Evolutionary conservation across 2,888 invertebrate species (phyloP), one percentile per base, ranked within the genome.

Genomic region (Platycheirus albimanus): DNA sequence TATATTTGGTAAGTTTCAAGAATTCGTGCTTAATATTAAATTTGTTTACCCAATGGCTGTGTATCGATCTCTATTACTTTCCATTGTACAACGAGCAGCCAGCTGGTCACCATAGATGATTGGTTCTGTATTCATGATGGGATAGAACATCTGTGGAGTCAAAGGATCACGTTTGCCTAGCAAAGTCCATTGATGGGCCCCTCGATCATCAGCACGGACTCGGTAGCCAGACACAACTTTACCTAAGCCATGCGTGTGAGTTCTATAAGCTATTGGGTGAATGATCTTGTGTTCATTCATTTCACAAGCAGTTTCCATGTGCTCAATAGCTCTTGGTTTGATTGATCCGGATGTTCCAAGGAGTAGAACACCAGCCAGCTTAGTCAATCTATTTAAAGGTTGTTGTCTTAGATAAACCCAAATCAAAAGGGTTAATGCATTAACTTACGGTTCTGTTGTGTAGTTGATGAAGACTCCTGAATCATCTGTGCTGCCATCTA

Each of bases 61-160:
- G 24, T 91, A 88, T 43, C 93, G 91, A 19, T 93, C 89, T 1
- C 94, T 92, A 7, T 93, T 92, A 88, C 95, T 98, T 85, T 94
- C 92, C 98, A 98, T 98, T 0, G 98, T 97, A 90, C 99, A 99
- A 43, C 98, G 92, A 0, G 98, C 96, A 2, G 98, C 98, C 80
- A 98, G 88, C 71, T 93, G 92, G 89, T 98, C 97, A 0, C 95
- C 95, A 64, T 91, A 90, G 0, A 88, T 86, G 43, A 97, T 94
- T 0, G 95, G 93, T 0, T 93, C 91, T 1, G 90, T 91, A 86
- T 93, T 93, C 36, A 91, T 91, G 0, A 96, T 93, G 0, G 96
- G 96, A 90, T 98, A 98, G 92, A 98, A 98, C 98, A 98, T 98
- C 92, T 98, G 96, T 0, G 98, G 97, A 13, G 95, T 93, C 86